Base-by-base conservation (phyloP, 2,888 invertebrate genomes). In the Dasysyrphus albostriatus region DNA sequence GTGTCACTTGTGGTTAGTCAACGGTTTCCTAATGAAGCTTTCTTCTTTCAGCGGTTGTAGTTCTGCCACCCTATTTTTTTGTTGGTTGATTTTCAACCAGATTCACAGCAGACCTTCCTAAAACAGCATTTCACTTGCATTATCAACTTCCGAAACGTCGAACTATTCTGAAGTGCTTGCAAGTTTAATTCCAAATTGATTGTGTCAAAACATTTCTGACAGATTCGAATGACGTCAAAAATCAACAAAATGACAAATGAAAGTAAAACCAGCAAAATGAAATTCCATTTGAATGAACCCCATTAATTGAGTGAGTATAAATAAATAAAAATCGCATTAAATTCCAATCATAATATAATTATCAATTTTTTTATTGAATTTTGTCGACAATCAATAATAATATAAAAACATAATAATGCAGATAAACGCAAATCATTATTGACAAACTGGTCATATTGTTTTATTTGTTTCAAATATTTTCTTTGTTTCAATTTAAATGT, bases 281-380 rank as follows among this genome's bases (percentile, higher is more conserved):
- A 51, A 32, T 32, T 54, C 32, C 56, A 56, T 24, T 9, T n/a
- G 12, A n/a, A 34, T 56, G 9, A 7, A 39, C 24, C 37, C 7
- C 37, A 44, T 3, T 16, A 3, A 42, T 42, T 42, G 39, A 42
- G 1, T 19, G 5, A 37, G 7, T 24, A 29, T 37, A 51, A 51
- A 69, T 24, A 61, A 56, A 59, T 67, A 72, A 56, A 79, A 49
- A 58, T 39, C 59, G 34, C 19, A 49, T 51, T 16, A 56, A 54
- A 67, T 76, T 76, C 76, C 80, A 80, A 80, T 76, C 59, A 73
- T 84, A 73, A 70, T 70, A 75, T 79, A 79, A 79, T 72, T 80
- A 72, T 76, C 67, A 67, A 65, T 74, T 79, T 80, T 79, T 84
- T 84, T 76, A 81, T 84, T 83, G 58, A 79, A 75, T 72, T 39